A percentile compares a stretch with the other conserved stretches of the same genome.
Evolutionary conservation across 2,888 invertebrate species (phyloP).

Genomic region (Hydrotaea cyrtoneurina): DNA sequence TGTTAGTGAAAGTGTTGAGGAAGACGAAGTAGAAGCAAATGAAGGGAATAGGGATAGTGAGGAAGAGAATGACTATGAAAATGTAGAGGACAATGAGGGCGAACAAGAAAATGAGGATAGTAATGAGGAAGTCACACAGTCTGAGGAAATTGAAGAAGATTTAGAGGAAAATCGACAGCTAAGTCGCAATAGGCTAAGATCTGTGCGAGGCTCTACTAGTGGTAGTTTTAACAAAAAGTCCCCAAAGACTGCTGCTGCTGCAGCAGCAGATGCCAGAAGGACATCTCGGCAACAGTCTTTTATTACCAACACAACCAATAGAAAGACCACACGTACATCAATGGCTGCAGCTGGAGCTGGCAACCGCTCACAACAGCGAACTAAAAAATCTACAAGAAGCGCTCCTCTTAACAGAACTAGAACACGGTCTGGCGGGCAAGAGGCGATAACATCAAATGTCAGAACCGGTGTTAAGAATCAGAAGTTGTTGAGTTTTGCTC

Average conservation of each 20-base stretch:
- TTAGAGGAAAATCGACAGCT: neutral
- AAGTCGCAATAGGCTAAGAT: constrained; percentile 47
- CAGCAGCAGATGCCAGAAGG: too few relatives aligned
- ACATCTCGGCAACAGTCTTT: constrained; percentile 49
- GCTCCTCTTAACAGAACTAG: neutral
- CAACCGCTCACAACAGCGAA: constrained; percentile 37
- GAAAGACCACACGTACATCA: constrained; percentile 78
- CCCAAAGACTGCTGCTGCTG: constrained; percentile 42
- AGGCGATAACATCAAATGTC: neutral
- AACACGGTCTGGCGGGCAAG: neutral
- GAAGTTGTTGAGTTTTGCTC: constrained; percentile 66
- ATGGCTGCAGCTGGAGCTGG: constrained; percentile 71
- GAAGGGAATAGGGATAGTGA: constrained; percentile 50
- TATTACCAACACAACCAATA: constrained; percentile 71
- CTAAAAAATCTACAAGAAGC: neutral
- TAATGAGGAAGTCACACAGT: constrained; percentile 29
- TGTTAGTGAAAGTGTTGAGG: neutral
- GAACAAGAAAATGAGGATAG: neutral
- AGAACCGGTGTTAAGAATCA: constrained; percentile 69
- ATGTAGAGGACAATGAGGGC: neutral
- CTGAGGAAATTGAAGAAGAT: neutral
- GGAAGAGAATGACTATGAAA: neutral
- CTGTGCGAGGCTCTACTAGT: constrained; percentile 40
- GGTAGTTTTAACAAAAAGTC: constrained; percentile 59
- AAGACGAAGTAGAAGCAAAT: constrained; percentile 24